Evolutionary conservation across 64 coral and sea anemone species (phyloP).

Genomic region (Porites australiensis): DNA sequence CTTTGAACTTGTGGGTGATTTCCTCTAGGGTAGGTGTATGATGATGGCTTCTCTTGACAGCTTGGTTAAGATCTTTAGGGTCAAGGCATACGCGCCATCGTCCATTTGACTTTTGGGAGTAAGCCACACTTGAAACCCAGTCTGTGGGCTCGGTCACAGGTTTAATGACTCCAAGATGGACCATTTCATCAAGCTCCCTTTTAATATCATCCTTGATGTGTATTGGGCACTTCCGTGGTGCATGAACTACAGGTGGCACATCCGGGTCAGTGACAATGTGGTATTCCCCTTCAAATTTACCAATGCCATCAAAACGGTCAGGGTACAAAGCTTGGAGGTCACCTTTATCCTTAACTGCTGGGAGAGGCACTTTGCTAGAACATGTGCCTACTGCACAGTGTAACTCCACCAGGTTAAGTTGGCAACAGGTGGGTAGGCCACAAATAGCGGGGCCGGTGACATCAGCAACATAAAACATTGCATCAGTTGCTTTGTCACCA

Average conservation of each 20-base stretch:
- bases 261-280: slow-evolving; percentile 15
- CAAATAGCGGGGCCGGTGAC: background rate
- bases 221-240: background rate
- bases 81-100: background rate
- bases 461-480: slow-evolving; percentile 24
- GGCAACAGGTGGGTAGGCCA: slow-evolving; percentile 8
- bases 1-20: slow-evolving; percentile 17
- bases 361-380: background rate
- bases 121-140: background rate
- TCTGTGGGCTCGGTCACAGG: slow-evolving; percentile 6
- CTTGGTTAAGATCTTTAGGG: slow-evolving; percentile 18
- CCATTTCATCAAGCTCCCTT: background rate
- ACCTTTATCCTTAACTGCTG: background rate
- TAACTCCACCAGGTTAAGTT: background rate
- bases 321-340: background rate
- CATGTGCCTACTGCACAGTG: background rate
- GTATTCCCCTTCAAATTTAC: slow-evolving; percentile 4
- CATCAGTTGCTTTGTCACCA: background rate
- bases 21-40: slow-evolving; percentile 37
- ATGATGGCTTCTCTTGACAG: slow-evolving; percentile 7
- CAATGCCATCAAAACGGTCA: background rate
- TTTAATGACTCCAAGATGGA: background rate
- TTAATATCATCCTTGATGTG: slow-evolving; percentile 1
- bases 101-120: background rate
- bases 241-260: slow-evolving; percentile 17